Evolutionary conservation across 2,888 invertebrate species (phyloP).

Genomic region (Schizaphis graminum): DNA sequence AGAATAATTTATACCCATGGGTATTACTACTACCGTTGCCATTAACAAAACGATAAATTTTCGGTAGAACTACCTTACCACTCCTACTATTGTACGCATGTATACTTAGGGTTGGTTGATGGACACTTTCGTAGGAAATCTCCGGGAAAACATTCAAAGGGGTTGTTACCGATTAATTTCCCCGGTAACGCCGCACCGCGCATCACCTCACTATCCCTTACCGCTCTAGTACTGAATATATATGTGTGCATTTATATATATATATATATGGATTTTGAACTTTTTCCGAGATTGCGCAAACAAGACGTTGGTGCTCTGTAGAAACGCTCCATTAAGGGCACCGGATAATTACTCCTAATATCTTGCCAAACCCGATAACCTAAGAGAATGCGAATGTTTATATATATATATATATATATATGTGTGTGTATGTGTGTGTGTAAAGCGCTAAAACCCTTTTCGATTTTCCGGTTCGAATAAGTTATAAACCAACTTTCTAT

Average conservation of each 20-base stretch:
- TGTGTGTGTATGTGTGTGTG: background rate
- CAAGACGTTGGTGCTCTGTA: slow-evolving; percentile 33
- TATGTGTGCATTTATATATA: background rate
- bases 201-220: background rate
- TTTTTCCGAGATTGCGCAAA: slow-evolving; percentile 56
- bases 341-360: slow-evolving; percentile 33
- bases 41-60: slow-evolving; percentile 51
- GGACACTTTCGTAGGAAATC: slow-evolving; percentile 43
- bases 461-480: slow-evolving; percentile 54
- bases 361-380: slow-evolving; percentile 33
- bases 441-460: slow-evolving; percentile 47
- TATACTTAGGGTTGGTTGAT: slow-evolving; percentile 36
- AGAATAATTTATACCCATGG: slow-evolving; percentile 47
- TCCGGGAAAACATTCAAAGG: slow-evolving; percentile 55
- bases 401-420: background rate
- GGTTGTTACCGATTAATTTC: slow-evolving; percentile 58
- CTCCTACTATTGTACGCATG: slow-evolving; percentile 5
- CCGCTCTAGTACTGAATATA: background rate
- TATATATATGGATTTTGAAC: slow-evolving; percentile 51
- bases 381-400: background rate
- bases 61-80: slow-evolving; percentile 25
- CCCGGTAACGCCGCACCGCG: background rate
- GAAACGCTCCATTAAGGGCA: slow-evolving; percentile 40
- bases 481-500: slow-evolving; percentile 53
- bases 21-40: slow-evolving; percentile 37